Evolutionary conservation across 2,888 invertebrate species (phyloP), one percentile per base, ranked within the genome.

Genomic region (Monoplex corrugatus): DNA sequence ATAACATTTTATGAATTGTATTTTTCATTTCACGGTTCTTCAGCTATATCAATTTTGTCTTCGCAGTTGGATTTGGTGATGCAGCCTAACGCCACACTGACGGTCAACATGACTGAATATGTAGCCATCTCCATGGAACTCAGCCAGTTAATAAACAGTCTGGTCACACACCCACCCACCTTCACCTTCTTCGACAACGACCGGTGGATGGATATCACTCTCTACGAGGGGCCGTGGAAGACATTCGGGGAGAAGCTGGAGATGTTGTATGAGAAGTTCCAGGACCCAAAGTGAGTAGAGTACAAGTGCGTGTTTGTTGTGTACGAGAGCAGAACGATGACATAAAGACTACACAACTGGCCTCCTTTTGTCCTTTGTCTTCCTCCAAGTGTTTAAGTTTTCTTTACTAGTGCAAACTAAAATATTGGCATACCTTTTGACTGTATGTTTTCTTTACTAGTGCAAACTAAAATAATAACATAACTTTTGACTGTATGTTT

Each of bases 161-260:
- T 93, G 6, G 87, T 91, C 0, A 78, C 10, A 10, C 88, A 91
- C 75, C 92, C 93, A 0, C 93, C 93, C 28, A 89, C 87, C 13
- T 87, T 94, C 32, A 90, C 87, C 19, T 45, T 93, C 19, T 88
- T 90, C 45, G 75, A 86, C 8, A 87, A 89, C 44, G 87, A 89
- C 28, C 80, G 89, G 0, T 92, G 92, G 92, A 90, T 91, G 87
- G 89, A 93, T 87, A 50, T 90, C 38, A 63, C 87, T 0, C 35
- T 86, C 13, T 91, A 93, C 75, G 83, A 86, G 19, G 84, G 88
- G 40, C 90, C 92, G 28, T 92, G 92, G 91, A 87, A 91, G 63
- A 86, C 87, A 32, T 91, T 94, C 40, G 23, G 89, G 3, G 68
- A 88, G 19, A 88, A 75, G 75, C 83, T 89, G 68, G 80, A 87